Evolutionary conservation across 2,888 invertebrate species (phyloP), one percentile per base, ranked within the genome.

Genomic region (Liopterus haemorrhoidalis): DNA sequence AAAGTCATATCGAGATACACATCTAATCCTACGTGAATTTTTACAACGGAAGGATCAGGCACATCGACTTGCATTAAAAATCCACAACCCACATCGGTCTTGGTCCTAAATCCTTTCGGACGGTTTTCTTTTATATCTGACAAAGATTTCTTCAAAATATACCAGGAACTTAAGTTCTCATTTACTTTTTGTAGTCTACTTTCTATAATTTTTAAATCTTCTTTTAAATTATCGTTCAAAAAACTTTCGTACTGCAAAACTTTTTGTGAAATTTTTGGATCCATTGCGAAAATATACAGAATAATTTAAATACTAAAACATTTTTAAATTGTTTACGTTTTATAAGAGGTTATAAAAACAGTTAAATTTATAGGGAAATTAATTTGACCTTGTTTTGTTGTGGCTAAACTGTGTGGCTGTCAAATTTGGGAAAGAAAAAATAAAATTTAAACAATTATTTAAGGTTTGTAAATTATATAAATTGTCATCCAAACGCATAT

Each of bases 1-100:
- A 59, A 57, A 39, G 66, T 60, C 67, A 69, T 67, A 54, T 65
- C 61, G 38, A 69, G 55, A 24, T 61, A 51, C 51, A 59, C 64
- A 37, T 62, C 60, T 39, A 66, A 59, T 5, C 69, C 69, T 14
- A 69, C 55, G 48, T 60, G 50, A 3, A 69, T 57, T 35, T 38
- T 38, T 38, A 44, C 32, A 37, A 38, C 19, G 4, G 44, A 44
- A 6, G 38, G 38, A 38, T 44, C 44, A 14, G 37, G 11, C 24
- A 44, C 38, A 31, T 30, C 31, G 11, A 32, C 32, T 38, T 38
- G 30, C 16, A 31, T 38, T 9, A 14, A 31, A 38, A 44, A 32
- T 18, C 44, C 44, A 32, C 44, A 44, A 12, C 44, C 44, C 11
- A 44, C 6, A 18, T 44, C 38, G 2, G 28, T 30, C 11, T 38